Base-by-base conservation (phyloP, 2,797 vertebrate species). In the Myotis daubentonii region DNA sequence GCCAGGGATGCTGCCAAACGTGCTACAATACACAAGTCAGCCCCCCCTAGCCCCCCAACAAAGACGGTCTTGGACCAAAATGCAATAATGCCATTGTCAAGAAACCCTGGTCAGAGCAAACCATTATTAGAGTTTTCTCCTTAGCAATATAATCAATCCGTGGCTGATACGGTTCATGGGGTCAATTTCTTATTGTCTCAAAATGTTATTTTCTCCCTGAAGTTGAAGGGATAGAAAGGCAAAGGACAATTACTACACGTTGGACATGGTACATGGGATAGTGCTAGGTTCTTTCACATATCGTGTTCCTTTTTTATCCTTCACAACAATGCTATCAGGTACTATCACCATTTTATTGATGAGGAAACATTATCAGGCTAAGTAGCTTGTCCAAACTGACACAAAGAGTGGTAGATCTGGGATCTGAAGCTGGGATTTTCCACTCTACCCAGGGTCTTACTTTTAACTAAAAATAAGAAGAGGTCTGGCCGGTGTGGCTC, bases 381-480 rank as follows among this genome's bases (percentile, higher is more conserved):
- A 74, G 55, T 8, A 36, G 15, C 71, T 47, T 60, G 68, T 82
- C 62, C 16, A 68, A 60, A 74, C 22, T 33, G 53, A 72, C 19
- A 80, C 25, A 55, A 22, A 70, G 36, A 89, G 28, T 28, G 10
- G 36, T 2, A 57, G 68, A 33, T 25, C 28, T 79, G 28, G 15
- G 28, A 60, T 65, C 4, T 4, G 71, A 87, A 47, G 70, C 81
- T 74, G 17, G 38, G 76, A 66, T 60, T 90, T 82, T 41, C 82
- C 53, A 72, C 33, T 44, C n/a, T 20, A 83, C 12, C 44, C 36
- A 44, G n/a, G 51, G 25, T 57, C 68, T 90, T 47, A 53, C 55
- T 68, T 78, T 83, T 66, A 81, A 87, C 60, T 44, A 72, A 87
- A 94, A 87, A 62, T 30, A 84, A 87, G 51, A 57, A 15, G 70